Base-by-base conservation (phyloP, 2,113 vertebrate genomes). In the Gambusia holbrooki region DNA sequence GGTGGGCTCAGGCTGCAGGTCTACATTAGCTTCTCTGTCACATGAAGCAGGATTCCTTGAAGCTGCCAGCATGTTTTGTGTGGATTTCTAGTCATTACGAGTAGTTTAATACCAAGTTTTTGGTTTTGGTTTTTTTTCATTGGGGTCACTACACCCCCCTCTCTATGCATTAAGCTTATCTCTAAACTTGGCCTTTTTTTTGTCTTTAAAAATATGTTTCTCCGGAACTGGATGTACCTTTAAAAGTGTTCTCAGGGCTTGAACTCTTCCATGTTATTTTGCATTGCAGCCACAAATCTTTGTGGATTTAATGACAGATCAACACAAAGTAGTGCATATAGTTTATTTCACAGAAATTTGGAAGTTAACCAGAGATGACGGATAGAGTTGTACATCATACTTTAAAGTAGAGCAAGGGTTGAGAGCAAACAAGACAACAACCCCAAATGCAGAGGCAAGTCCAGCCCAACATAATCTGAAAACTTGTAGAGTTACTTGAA, bases 11-110 rank as follows among this genome's bases (percentile, higher is more conserved):
- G n/a, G 51, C 66, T 72, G 48, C 45, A 66, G 68, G 66, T 73
- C 62, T 25, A 66, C 30, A 35, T 60, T 54, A 62, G 72, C 73
- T 78, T 60, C 74, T 48, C 45, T 2, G 74, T 81, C 60, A 65
- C 67, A 58, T 28, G 62, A 71, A 30, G 72, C 63, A 65, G 71
- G 51, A 74, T 71, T 76, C 54, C 29, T 54, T 32, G 35, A 67
- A 79, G 60, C 25, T 66, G n/a, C 5, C 45, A 51, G 14, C 65
- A 35, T 51, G 29, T 67, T 25, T 1, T 10, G 28, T 60, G 33
- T 45, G 0, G 27, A 73, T 85, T 79, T 54, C 74, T 75, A 65
- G 60, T 58, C 28, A 22, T 64, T 33, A 13, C 45, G 22, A 29
- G 10, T 62, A n/a, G 10, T 58, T 58, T 58, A 11, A 58, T 58